These are phyloP conservation scores for Cynaeus angustus DNA, from an alignment of 2,888 invertebrate genomes.

Conservation along the genomic window DNA sequence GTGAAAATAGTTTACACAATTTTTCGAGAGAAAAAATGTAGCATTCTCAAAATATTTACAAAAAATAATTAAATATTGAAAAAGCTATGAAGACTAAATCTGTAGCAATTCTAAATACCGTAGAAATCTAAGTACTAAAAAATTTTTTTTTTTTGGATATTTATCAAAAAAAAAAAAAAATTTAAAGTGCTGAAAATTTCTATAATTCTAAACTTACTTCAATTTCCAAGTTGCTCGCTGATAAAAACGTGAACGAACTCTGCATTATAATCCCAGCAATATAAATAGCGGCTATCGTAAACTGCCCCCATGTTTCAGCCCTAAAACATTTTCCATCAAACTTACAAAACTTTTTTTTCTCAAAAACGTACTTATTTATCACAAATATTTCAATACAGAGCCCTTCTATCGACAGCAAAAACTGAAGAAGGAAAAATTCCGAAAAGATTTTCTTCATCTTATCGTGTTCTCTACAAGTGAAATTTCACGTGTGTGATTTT, in stretches of 20 bases:
- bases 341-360: background rate
- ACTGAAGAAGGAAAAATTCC: conserved; percentile 31
- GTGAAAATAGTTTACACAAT: too few species aligned
- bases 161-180: too few species aligned
- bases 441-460: conserved; percentile 23
- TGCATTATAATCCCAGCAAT: conserved; percentile 22
- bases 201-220: background rate
- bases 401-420: conserved; percentile 18
- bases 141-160: too few species aligned
- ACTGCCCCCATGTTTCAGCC: conserved; percentile 3
- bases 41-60: too few species aligned
- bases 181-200: too few species aligned
- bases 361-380: conserved; percentile 24
- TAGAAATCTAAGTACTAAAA: too few species aligned
- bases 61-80: too few species aligned
- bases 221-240: conserved; percentile 29
- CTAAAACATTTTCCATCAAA: conserved; percentile 8
- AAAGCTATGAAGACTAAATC: too few species aligned
- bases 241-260: conserved; percentile 21
- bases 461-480: conserved; percentile 17
- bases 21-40: too few species aligned
- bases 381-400: conserved; percentile 24
- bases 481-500: too few species aligned
- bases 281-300: conserved; percentile 17
- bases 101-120: too few species aligned